Conservation (phyloP, 2,113 vertebrate genomes). For the Numida meleagris region DNA sequence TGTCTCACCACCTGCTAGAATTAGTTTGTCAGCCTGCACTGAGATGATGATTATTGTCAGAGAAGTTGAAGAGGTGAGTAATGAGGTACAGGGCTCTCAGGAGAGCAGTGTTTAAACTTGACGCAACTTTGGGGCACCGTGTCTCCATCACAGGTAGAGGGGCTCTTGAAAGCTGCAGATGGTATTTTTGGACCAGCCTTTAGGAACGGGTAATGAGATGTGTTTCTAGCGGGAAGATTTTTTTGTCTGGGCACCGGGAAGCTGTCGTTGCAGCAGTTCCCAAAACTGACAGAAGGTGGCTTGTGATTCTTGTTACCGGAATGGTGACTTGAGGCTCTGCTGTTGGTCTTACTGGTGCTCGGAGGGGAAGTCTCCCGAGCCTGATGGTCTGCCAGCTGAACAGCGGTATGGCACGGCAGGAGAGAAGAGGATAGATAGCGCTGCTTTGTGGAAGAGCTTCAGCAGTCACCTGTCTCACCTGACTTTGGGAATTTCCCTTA, state of each 20-base stretch:
- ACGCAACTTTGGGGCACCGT: rapidly evolving
- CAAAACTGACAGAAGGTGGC: neutral
- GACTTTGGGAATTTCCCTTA: neutral
- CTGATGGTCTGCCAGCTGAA: neutral
- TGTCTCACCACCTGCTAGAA: neutral
- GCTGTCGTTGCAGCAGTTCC: neutral
- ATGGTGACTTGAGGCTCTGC: neutral
- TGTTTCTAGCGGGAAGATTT: neutral
- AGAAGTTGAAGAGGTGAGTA: neutral
- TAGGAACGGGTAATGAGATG: rapidly evolving
- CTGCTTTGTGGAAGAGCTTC: neutral
- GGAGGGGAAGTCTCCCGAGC: neutral
- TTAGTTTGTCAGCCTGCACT: neutral
- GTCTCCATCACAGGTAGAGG: neutral
- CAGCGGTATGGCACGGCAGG: neutral
- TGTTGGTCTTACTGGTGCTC: neutral
- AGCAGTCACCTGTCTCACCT: neutral
- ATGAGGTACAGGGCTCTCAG: neutral
- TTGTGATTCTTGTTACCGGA: neutral
- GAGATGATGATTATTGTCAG: neutral
- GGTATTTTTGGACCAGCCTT: neutral
- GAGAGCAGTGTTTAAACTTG: neutral
- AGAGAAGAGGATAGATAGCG: rapidly evolving
- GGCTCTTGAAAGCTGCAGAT: neutral
- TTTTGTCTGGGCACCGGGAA: neutral